Evolutionary conservation across 1,140 invertebrate genomes (phyloP).

Genomic region (Lordiphosa stackelbergi): DNA sequence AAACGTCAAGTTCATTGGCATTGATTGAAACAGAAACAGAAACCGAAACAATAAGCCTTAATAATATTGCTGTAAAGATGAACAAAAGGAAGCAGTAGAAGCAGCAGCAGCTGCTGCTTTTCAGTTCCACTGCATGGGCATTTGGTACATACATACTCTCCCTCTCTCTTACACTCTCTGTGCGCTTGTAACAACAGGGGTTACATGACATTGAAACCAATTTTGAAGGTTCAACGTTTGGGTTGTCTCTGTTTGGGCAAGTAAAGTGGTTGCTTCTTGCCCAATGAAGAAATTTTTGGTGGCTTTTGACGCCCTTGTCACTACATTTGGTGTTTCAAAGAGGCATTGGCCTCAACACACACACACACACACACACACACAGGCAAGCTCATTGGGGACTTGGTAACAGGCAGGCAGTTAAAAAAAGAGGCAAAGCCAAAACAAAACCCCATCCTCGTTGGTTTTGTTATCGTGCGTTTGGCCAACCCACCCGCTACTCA

Average conservation of each 20-base stretch:
- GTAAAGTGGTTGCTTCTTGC: constrained; percentile 27
- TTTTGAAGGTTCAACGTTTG: constrained; percentile 68
- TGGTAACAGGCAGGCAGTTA: constrained; percentile 36
- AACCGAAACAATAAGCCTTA: constrained; percentile 28
- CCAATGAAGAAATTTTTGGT: constrained; percentile 17
- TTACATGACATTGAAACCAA: constrained; percentile 76
- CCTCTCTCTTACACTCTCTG: constrained; percentile 3
- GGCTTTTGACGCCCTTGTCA: constrained; percentile 60
- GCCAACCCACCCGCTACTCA: constrained; percentile 57
- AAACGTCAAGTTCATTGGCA: constrained; percentile 68
- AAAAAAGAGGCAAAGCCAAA: constrained; percentile 31
- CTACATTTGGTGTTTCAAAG: constrained; percentile 48
- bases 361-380: not conserved
- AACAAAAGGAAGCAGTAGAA: no score
- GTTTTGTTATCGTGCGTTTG: constrained; percentile 57
- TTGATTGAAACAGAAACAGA: constrained; percentile 52
- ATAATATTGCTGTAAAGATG: not conserved
- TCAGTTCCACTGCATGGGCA: no score
- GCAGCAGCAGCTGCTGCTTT: no score
- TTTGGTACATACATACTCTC: not conserved
- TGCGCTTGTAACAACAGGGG: constrained; percentile 59
- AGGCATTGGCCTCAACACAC: constrained; percentile 34
- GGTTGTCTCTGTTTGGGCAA: constrained; percentile 16
- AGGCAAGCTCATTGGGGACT: constrained; percentile 36
- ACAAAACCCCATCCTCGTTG: constrained; percentile 21